Evolutionary conservation across 2,888 invertebrate genomes (phyloP).

Genomic region (Polylopha cassiicola): DNA sequence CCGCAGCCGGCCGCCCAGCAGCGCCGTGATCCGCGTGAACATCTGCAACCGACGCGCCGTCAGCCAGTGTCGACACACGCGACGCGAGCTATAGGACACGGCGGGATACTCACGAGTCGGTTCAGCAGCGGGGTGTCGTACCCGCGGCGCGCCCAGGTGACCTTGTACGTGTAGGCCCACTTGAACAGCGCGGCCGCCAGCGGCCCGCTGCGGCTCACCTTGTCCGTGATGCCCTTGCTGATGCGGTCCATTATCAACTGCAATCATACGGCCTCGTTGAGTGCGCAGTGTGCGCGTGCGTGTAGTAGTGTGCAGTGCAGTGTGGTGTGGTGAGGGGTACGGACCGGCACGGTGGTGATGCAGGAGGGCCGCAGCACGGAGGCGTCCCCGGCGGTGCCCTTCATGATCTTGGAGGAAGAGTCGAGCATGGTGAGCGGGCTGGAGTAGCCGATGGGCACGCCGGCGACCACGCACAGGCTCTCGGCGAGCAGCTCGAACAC

Average conservation of each 20-base stretch:
- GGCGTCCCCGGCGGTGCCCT: slow-evolving; percentile 96
- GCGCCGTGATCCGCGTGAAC: slow-evolving; percentile 74
- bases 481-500: slow-evolving; percentile 97
- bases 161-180: slow-evolving; percentile 96
- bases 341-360: slow-evolving; percentile 96
- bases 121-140: slow-evolving; percentile 87
- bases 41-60: slow-evolving; percentile 48
- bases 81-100: not conserved
- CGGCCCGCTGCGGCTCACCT: slow-evolving; percentile 88
- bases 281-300: too few species aligned
- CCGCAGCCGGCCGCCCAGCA: slow-evolving; percentile 93
- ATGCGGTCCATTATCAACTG: slow-evolving; percentile 97
- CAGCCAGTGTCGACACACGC: slow-evolving; percentile 31
- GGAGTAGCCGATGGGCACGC: slow-evolving; percentile 96
- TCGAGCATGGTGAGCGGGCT: slow-evolving; percentile 96
- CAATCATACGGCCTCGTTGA: slow-evolving; percentile 27
- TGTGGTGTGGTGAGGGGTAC: slow-evolving; percentile 29
- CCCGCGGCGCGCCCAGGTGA: slow-evolving; percentile 88
- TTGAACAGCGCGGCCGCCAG: slow-evolving; percentile 91
- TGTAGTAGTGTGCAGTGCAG: too few species aligned
- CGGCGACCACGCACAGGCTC: slow-evolving; percentile 87
- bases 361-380: slow-evolving; percentile 93
- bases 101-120: slow-evolving; percentile 38
- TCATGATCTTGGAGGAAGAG: slow-evolving; percentile 96
- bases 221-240: slow-evolving; percentile 97